Conservation (phyloP, 2,888 invertebrate genomes). For the Pseudococcus viburni region DNA sequence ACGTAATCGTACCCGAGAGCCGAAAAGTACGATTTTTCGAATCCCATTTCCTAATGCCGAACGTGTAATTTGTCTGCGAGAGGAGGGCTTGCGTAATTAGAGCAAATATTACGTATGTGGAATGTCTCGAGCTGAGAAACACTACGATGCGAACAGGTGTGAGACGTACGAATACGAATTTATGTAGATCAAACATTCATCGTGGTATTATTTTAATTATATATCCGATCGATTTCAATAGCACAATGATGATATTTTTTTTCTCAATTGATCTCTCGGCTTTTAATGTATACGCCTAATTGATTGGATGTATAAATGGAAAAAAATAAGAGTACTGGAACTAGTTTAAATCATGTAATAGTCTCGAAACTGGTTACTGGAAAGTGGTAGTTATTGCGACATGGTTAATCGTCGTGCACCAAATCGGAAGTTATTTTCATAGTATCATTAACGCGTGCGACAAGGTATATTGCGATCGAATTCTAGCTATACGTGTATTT, state of each 20-base stretch:
- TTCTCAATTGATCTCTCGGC: neutral
- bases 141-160: neutral
- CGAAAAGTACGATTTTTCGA: neutral
- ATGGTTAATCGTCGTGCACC: constrained; percentile 44
- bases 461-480: neutral
- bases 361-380: constrained; percentile 52
- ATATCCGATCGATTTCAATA: constrained; percentile 6
- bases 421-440: constrained; percentile 55
- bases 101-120: constrained; percentile 24
- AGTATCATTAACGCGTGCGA: constrained; percentile 43
- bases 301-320: neutral
- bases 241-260: neutral
- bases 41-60: neutral
- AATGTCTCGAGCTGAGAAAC: neutral
- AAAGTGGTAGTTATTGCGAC: constrained; percentile 48
- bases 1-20: constrained; percentile 20
- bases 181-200: neutral
- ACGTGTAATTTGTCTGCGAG: neutral
- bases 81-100: neutral
- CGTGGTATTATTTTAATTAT: neutral
- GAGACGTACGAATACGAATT: neutral
- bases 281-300: neutral
- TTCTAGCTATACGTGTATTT: neutral
- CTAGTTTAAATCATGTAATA: constrained; percentile 55
- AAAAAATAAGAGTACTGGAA: constrained; percentile 5